Percentiles rank a stretch among this genome's conserved stretches.
phyloP scores from a whole-genome alignment of 2,113 vertebrate species.

The Bucco capensis region DNA sequence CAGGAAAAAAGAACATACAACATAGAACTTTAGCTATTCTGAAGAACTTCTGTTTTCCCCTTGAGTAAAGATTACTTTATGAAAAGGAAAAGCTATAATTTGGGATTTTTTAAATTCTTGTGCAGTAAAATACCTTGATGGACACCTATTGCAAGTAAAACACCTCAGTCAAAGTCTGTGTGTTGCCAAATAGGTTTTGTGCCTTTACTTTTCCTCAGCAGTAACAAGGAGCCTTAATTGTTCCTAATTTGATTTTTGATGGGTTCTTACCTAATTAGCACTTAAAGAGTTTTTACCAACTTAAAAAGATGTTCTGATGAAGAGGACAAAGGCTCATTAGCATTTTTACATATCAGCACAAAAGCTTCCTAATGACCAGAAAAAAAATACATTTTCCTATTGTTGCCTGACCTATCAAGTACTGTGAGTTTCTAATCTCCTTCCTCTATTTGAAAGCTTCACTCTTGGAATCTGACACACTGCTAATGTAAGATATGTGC shows the following conservation, averaged over 20 bases:
- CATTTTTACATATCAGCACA: slow-evolving; percentile 40
- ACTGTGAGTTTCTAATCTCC: slow-evolving; percentile 8
- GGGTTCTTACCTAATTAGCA: slow-evolving; percentile 54
- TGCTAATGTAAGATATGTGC: slow-evolving; percentile 23
- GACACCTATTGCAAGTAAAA: neutral
- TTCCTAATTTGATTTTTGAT: slow-evolving; percentile 56
- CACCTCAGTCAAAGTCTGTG: neutral
- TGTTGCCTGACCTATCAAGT: slow-evolving; percentile 31
- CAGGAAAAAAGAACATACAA: neutral
- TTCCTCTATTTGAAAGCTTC: slow-evolving; percentile 35
- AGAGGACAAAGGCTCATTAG: neutral
- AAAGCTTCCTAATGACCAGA: neutral
- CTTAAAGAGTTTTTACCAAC: slow-evolving; percentile 3
- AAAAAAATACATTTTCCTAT: slow-evolving; percentile 22
- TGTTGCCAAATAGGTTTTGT: neutral
- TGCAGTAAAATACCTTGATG: neutral
- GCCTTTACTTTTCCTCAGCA: slow-evolving; percentile 22
- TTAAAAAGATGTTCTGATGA: neutral
- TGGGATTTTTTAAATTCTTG: neutral
- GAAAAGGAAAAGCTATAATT: neutral
- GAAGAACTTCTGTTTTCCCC: neutral
- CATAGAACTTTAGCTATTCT: neutral
- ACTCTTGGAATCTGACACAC: slow-evolving; percentile 13
- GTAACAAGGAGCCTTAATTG: slow-evolving; percentile 28
- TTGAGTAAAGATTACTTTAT: neutral